These are phyloP conservation scores for Dasyornis broadbenti DNA, from an alignment of 2,113 vertebrate species.

Conservation along the genomic window DNA sequence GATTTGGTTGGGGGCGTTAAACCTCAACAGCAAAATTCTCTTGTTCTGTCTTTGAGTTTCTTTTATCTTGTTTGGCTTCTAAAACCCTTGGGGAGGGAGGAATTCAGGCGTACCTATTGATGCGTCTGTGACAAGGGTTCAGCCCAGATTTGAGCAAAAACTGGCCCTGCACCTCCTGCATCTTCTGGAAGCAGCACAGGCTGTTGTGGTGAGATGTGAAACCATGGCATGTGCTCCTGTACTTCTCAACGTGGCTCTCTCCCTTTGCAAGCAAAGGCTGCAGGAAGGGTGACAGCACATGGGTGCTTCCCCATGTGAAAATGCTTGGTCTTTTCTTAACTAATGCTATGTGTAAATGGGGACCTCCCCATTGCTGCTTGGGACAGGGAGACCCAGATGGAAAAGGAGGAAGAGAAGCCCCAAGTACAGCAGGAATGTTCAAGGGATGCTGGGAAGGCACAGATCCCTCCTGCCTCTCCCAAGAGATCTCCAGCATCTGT, in stretches of 20 bases:
- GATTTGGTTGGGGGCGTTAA: not conserved
- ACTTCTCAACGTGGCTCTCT: fast-evolving
- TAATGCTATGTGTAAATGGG: fast-evolving
- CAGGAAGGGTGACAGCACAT: not conserved
- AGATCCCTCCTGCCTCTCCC: not conserved
- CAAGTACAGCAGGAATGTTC: not conserved
- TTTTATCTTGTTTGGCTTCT: not conserved
- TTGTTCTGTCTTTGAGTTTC: not conserved
- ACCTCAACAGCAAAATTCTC: not conserved
- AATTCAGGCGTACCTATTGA: not conserved
- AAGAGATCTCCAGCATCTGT: not conserved
- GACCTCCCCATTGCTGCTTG: fast-evolving
- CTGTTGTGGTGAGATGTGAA: not conserved
- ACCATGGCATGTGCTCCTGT: not conserved
- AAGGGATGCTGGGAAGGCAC: not conserved
- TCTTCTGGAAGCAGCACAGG: not conserved
- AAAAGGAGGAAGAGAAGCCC: not conserved
- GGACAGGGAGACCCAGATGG: not conserved
- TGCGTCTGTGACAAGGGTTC: not conserved
- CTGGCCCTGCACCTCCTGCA: not conserved
- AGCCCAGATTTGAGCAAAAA: not conserved
- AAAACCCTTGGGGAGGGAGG: not conserved
- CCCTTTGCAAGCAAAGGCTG: not conserved
- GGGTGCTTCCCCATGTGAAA: not conserved
- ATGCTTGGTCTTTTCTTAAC: fast-evolving